Conservation (phyloP, 2,888 invertebrate genomes). For the Eupithecia tripunctaria region DNA sequence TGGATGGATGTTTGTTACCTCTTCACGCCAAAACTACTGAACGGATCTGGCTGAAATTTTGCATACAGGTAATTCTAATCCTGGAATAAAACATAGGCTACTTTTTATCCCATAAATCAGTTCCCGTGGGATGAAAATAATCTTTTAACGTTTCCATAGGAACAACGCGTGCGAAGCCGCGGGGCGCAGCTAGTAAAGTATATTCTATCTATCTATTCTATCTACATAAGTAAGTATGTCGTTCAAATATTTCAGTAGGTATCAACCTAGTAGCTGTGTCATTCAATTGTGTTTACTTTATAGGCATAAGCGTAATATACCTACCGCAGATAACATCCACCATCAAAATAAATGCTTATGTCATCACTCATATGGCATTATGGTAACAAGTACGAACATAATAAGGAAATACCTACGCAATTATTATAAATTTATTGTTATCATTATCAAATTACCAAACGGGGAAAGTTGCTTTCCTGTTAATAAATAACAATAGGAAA, state of each 20-base stretch:
- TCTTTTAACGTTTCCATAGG: too few relatives aligned
- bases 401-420: neutral
- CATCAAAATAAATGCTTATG: neutral
- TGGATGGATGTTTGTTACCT: too few relatives aligned
- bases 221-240: neutral
- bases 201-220: too few relatives aligned
- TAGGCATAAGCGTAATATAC: too few relatives aligned
- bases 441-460: neutral
- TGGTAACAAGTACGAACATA: neutral
- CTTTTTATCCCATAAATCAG: too few relatives aligned
- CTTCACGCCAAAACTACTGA: too few relatives aligned
- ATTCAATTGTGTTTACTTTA: neutral
- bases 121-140: too few relatives aligned
- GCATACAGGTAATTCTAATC: too few relatives aligned
- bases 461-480: neutral
- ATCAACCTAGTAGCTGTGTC: neutral
- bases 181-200: too few relatives aligned
- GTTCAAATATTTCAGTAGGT: neutral
- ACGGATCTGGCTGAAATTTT: too few relatives aligned
- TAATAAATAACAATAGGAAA: neutral
- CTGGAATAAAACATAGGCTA: too few relatives aligned
- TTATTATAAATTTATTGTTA: neutral
- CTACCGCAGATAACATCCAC: neutral
- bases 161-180: too few relatives aligned
- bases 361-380: neutral